Conservation (phyloP, 2,888 invertebrate genomes). For the Eubasilissa splendida region DNA sequence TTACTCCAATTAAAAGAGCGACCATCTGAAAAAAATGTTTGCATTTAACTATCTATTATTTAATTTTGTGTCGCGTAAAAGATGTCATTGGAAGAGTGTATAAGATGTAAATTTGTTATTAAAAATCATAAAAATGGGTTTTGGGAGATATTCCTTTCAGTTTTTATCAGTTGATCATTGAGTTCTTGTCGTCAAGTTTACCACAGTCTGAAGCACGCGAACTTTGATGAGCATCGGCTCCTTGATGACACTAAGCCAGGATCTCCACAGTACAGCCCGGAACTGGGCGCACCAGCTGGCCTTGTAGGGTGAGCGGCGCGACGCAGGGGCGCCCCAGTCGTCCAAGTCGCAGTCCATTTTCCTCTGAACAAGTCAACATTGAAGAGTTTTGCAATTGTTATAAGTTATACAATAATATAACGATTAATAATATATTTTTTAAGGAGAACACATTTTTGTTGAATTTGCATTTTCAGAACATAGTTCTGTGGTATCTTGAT, state of each 20-base stretch:
- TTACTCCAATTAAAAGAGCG: conserved; percentile 87
- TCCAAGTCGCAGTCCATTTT: conserved; percentile 69
- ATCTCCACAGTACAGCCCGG: conserved; percentile 90
- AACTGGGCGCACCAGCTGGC: conserved; percentile 93
- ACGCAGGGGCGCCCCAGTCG: conserved; percentile 64
- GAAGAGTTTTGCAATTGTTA: not conserved
- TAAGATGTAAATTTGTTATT: too few relatives aligned
- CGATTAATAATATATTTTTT: too few relatives aligned
- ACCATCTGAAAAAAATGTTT: conserved; percentile 77
- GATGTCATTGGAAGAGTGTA: too few relatives aligned
- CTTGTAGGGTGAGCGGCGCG: conserved; percentile 77
- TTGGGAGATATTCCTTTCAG: not conserved
- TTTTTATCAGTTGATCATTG: too few relatives aligned
- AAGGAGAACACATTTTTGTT: too few relatives aligned
- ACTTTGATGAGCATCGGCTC: conserved; percentile 94
- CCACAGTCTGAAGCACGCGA: conserved; percentile 89
- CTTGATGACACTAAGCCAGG: conserved; percentile 89
- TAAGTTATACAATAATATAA: not conserved
- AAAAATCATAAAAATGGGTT: not conserved
- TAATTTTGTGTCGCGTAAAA: not conserved
- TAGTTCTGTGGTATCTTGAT: too few relatives aligned
- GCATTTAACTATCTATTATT: not conserved
- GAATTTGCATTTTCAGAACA: too few relatives aligned
- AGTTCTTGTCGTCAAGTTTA: conserved; percentile 67
- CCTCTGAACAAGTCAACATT: not conserved